Percentiles rank a stretch among this genome's conserved stretches.
Evolutionary conservation across 2,888 invertebrate genomes (phyloP).

Genomic region (Acleris sparsana): DNA sequence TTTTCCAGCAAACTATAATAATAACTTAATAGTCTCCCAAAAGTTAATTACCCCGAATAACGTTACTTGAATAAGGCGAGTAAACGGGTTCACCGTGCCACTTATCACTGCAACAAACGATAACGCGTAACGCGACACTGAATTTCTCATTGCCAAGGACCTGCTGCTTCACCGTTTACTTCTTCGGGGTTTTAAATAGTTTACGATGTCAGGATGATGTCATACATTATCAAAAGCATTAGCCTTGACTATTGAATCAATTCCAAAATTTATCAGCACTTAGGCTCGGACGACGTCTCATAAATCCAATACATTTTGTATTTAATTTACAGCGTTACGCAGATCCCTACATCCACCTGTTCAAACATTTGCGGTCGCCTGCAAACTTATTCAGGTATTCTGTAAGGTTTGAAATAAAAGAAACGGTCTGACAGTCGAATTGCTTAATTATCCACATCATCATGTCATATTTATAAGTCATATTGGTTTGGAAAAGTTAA

Average conservation of each 20-base stretch:
- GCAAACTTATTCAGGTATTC: conserved; percentile 4
- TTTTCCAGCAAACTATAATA: too few species aligned
- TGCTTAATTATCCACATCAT: conserved; percentile 5
- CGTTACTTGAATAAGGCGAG: too few species aligned
- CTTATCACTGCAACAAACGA: conserved; percentile 11
- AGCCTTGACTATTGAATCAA: too few species aligned
- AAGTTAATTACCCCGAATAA: too few species aligned
- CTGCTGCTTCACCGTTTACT: neutral
- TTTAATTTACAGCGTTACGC: conserved; percentile 1
- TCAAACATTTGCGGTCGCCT: conserved; percentile 12
- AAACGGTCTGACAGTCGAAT: neutral
- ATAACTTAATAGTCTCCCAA: too few species aligned
- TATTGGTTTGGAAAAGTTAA: too few species aligned
- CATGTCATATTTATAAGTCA: neutral
- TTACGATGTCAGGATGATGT: too few species aligned
- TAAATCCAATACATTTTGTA: conserved; percentile 1
- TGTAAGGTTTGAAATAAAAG: neutral
- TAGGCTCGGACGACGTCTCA: too few species aligned
- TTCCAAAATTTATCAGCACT: too few species aligned
- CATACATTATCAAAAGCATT: too few species aligned
- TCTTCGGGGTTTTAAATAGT: neutral
- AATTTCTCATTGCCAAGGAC: conserved; percentile 11
- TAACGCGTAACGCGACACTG: conserved; percentile 5
- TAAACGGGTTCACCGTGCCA: conserved; percentile 8
- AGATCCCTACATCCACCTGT: conserved; percentile 1